Conservation (phyloP, 1,140 invertebrate species). For the Drosophila lacteicornis region DNA sequence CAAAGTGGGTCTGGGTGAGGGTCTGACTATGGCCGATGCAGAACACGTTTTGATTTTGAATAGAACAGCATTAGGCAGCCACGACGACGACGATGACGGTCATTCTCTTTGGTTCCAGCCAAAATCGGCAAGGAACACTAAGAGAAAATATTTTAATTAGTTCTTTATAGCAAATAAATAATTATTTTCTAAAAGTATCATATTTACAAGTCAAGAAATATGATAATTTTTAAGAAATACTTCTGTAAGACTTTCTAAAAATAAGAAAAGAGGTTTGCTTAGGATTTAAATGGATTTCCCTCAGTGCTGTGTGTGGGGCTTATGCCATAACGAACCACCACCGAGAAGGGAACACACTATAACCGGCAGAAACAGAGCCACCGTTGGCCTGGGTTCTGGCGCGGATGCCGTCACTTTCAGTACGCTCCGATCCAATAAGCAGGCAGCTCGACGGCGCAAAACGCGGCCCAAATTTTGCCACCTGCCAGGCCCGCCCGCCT, state of each 20-base stretch:
- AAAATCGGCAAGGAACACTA: neutral
- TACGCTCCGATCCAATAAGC: conserved; percentile 47
- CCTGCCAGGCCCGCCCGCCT: conserved; percentile 1
- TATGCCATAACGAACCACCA: conserved; percentile 73
- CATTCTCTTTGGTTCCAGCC: conserved; percentile 4
- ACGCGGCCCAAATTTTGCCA: conserved; percentile 34
- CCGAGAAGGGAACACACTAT: conserved; percentile 6
- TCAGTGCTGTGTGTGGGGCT: conserved; percentile 33
- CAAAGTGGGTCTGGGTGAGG: conserved; percentile 7
- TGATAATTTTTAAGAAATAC: neutral
- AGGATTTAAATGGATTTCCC: neutral
- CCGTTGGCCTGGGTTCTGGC: conserved; percentile 23
- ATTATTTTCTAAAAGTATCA: neutral
- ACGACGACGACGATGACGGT: conserved; percentile 10
- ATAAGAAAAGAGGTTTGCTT: neutral
- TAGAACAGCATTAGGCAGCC: conserved; percentile 69
- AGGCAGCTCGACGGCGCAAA: conserved; percentile 26
- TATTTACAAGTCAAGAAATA: no score
- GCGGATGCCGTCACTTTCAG: conserved; percentile 74
- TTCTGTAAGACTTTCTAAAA: neutral
- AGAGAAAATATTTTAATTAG: neutral
- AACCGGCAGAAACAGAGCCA: conserved; percentile 7
- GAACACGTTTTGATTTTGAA: conserved; percentile 81
- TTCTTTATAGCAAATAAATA: neutral
- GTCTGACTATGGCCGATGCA: conserved; percentile 13